Percentiles rank a stretch among this genome's conserved stretches.
Conservation (phyloP, 2,113 vertebrate species). For the Thalassarche chlororhynchos region DNA sequence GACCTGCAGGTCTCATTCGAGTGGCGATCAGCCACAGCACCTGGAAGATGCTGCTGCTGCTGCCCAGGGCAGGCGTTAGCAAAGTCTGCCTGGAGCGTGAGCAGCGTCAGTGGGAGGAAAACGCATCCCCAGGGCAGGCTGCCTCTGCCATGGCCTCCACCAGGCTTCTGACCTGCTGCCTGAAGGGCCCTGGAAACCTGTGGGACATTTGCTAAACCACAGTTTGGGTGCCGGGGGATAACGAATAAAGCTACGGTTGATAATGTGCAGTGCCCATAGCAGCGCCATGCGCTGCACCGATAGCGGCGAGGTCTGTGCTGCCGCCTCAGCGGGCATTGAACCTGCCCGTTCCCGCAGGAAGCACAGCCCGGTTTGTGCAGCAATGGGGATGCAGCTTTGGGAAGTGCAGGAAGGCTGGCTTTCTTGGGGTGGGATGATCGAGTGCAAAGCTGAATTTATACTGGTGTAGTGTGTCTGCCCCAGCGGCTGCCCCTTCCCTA, state of each 20-base stretch:
- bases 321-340: neutral
- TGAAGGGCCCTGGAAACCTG: neutral
- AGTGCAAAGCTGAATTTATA: neutral
- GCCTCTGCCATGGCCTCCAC: neutral
- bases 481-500: neutral
- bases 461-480: fast-evolving
- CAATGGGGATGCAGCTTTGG: neutral
- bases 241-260: fast-evolving
- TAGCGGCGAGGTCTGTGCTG: neutral
- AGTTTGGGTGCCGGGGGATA: neutral
- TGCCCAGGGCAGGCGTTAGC: neutral
- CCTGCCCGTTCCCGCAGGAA: neutral
- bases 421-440: neutral
- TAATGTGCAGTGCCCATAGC: fast-evolving
- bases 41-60: neutral
- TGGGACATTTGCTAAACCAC: no score
- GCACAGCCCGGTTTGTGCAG: neutral
- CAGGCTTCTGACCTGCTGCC: neutral
- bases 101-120: neutral
- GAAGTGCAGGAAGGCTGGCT: neutral
- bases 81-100: neutral
- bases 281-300: fast-evolving
- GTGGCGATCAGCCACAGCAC: fast-evolving
- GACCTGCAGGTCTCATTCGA: fast-evolving
- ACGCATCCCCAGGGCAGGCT: neutral